phyloP scores from a whole-genome alignment of 1,140 invertebrate genomes.

The Venturia canescens region DNA sequence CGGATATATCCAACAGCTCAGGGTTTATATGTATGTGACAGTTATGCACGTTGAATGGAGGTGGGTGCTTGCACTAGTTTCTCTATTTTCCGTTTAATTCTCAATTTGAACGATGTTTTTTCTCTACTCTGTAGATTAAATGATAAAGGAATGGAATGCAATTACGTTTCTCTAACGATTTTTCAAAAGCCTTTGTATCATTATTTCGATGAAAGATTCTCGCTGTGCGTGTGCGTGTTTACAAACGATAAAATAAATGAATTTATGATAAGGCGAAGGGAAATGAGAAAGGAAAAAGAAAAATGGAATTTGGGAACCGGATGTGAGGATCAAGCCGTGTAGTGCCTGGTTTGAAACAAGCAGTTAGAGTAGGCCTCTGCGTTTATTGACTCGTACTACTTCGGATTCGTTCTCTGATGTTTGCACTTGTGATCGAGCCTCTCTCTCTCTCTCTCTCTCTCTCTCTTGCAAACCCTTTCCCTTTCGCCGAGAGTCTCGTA shows the following conservation, averaged over 20 bases:
- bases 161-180: too few relatives aligned
- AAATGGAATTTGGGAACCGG: too few relatives aligned
- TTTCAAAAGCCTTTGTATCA: too few relatives aligned
- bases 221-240: too few relatives aligned
- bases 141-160: too few relatives aligned
- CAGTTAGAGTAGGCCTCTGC: conserved; percentile 21
- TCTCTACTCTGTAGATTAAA: too few relatives aligned
- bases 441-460: not conserved
- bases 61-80: not conserved
- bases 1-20: not conserved
- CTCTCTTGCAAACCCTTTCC: not conserved
- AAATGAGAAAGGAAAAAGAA: not conserved
- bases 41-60: not conserved
- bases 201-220: too few relatives aligned
- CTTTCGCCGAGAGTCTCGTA: not conserved
- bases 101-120: not conserved
- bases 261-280: too few relatives aligned
- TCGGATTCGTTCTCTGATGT: conserved; percentile 28
- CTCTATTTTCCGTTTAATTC: not conserved
- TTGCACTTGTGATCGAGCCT: conserved; percentile 11
- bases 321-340: too few relatives aligned
- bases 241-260: too few relatives aligned
- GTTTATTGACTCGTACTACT: conserved; percentile 34
- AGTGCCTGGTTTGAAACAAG: not conserved
- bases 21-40: not conserved